Percentiles rank a stretch among this genome's conserved stretches.
Conservation (phyloP, 2,113 vertebrate genomes). For the Nestor notabilis region DNA sequence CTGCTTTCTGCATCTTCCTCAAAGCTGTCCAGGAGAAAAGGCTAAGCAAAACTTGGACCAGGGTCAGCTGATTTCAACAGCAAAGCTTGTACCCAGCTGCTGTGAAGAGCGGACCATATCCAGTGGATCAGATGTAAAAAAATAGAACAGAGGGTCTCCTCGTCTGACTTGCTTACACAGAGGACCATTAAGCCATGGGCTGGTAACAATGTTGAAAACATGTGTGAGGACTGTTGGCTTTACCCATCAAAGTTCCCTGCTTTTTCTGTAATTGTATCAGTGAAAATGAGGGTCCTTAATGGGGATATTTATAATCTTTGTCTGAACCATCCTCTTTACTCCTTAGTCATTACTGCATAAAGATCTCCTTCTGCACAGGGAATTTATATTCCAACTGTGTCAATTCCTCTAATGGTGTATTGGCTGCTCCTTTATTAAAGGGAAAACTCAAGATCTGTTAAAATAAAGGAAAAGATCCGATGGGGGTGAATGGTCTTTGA, state of each 20-base stretch:
- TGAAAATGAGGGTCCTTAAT: not conserved
- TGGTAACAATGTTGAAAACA: not conserved
- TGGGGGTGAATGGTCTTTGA: not conserved
- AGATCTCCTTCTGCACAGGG: not conserved
- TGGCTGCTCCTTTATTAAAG: not conserved
- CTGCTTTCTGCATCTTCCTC: accelerated
- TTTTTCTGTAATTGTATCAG: not conserved
- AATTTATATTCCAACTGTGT: not conserved
- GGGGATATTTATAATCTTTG: not conserved
- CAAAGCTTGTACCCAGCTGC: not conserved
- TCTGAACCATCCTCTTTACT: not conserved
- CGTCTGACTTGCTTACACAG: not conserved
- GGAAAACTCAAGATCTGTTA: not conserved
- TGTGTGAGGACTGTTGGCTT: not conserved
- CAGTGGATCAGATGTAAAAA: not conserved
- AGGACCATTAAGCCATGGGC: not conserved
- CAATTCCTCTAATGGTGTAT: not conserved
- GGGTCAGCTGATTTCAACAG: not conserved
- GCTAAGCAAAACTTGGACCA: not conserved
- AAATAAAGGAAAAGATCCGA: not conserved
- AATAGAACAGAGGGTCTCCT: not conserved
- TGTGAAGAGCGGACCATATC: not conserved
- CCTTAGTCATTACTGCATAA: not conserved
- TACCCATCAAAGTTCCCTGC: not conserved
- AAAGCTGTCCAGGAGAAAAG: not conserved